Base-by-base conservation (phyloP, 2,888 invertebrate species). In the Drosophila affinis region DNA sequence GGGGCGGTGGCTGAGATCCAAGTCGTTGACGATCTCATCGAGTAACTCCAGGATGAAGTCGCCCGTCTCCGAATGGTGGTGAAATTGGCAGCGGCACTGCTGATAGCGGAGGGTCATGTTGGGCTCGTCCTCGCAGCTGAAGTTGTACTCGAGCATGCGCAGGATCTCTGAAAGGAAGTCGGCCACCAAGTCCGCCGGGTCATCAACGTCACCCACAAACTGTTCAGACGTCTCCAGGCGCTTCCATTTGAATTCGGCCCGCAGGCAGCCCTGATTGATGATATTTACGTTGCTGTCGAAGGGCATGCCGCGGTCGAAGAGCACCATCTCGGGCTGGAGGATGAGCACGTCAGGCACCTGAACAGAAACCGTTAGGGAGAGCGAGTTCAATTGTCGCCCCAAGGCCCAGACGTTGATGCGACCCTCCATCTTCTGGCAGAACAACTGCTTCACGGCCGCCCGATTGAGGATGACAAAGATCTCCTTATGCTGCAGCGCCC, bases 81-180 rank as follows among this genome's bases (percentile, higher is more conserved):
- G 58, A 2, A 77, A 62, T 56, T 81, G 71, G 51, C 91, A 91
- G 27, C 80, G 88, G 47, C 80, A 85, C 47, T 80, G 75, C 29
- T 89, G 78, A 65, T 88, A 90, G 3, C 86, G 77, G 24, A 58
- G 21, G 0, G 83, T 79, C 77, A 89, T 59, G 56, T 91, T 90
- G 0, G 68, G 21, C 67, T 87, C 60, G 10, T 81, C 84, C 1
- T 77, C 75, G 34, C 77, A 77, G 9, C 73, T 78, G 5, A 78
- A 71, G n/a, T 88, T 72, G 53, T 86, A 79, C 27, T 91, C 90
- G 5, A 90, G 62, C 49, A 75, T 90, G 6, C 71, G 74, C 3
- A 91, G 32, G 6, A 90, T 78, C 17, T 91, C 82, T 34, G 90
- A 90, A 1, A 91, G 74, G 3, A 91, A 57, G 4, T 91, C 80